Percentiles rank a stretch among this genome's conserved stretches.
These are phyloP conservation scores for Orchesellides sinensis DNA, from an alignment of 2,888 invertebrate genomes.

Conservation along the genomic window DNA sequence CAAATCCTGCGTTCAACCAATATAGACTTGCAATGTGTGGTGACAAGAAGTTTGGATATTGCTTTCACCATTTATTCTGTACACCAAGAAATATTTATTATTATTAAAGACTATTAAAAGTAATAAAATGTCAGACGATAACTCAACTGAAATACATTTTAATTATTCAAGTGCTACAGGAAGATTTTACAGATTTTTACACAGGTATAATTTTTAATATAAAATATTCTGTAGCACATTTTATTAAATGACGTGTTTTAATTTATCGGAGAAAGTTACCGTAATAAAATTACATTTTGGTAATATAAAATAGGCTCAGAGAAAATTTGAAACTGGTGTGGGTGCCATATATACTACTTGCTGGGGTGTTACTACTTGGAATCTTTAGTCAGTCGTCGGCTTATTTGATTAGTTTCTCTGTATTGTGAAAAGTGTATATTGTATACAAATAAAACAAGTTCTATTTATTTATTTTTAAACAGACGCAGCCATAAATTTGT, in stretches of 20 bases:
- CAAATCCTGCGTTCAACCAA: no score
- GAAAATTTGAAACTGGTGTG: neutral
- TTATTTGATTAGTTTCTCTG: neutral
- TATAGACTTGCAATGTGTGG: no score
- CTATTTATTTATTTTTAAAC: neutral
- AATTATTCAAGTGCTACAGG: neutral
- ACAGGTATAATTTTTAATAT: neutral
- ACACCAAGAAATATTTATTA: no score
- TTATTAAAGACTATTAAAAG: no score
- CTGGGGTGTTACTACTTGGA: neutral
- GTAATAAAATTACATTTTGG: no score
- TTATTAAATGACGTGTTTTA: no score
- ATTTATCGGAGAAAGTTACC: no score
- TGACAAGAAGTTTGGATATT: no score
- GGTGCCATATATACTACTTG: neutral
- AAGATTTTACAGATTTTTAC: neutral
- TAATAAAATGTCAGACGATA: no score
- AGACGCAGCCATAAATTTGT: constrained; percentile 33
- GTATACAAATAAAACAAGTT: neutral
- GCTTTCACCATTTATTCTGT: no score
- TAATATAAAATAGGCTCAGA: no score
- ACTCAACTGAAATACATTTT: no score
- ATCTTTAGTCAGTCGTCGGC: neutral
- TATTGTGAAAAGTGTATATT: neutral
- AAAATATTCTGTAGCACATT: neutral